Conservation (phyloP, 2,888 invertebrate genomes). For the Eupithecia pulchellata region DNA sequence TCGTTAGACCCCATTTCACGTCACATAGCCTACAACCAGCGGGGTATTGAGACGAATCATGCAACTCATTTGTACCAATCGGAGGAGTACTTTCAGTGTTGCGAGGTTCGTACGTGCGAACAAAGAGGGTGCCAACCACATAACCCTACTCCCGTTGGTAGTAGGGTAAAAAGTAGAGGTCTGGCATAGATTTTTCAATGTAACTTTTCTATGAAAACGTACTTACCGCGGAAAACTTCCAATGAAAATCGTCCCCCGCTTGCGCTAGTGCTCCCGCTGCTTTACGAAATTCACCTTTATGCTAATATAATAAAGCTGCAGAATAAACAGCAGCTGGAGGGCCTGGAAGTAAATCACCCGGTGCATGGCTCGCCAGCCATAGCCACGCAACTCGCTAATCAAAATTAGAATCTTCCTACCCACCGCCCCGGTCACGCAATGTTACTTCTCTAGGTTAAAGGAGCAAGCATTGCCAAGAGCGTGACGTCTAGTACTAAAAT, state of each 20-base stretch:
- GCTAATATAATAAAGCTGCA: constrained; percentile 50
- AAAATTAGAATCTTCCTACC: constrained; percentile 69
- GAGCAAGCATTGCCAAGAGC: constrained; percentile 22
- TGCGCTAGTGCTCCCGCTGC: neutral
- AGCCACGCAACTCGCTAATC: constrained; percentile 76
- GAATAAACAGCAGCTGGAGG: constrained; percentile 65
- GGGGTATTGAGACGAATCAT: too few species aligned
- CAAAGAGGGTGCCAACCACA: too few species aligned
- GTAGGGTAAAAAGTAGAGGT: too few species aligned
- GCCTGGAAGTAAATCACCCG: constrained; percentile 63
- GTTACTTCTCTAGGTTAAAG: constrained; percentile 13
- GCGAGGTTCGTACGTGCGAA: too few species aligned
- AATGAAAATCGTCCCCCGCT: neutral
- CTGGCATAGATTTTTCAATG: too few species aligned
- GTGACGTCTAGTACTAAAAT: constrained; percentile 24
- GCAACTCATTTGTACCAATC: too few species aligned
- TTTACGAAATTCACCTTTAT: constrained; percentile 7
- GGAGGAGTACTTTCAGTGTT: too few species aligned
- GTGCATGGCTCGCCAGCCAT: constrained; percentile 67
- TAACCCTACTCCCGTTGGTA: too few species aligned
- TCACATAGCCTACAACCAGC: too few species aligned
- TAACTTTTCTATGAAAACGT: too few species aligned
- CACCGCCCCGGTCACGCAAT: constrained; percentile 65
- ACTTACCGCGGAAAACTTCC: neutral
- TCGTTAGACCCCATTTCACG: too few species aligned